Percentiles rank a stretch among this genome's conserved stretches.
Conservation (phyloP, 1,140 invertebrate species). For the Camponotus floridanus region DNA sequence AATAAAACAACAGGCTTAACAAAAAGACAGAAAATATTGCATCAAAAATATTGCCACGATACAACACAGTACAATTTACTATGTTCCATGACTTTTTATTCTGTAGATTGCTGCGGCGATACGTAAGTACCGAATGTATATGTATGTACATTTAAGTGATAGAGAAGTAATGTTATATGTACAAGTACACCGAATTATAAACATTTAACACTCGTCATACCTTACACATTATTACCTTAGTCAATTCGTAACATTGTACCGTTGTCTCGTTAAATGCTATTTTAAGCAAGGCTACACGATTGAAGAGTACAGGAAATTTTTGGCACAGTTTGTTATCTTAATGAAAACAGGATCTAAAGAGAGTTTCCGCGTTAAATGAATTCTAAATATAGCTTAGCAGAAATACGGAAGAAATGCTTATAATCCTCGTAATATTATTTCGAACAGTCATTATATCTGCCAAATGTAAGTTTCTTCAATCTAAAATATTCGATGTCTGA, state of each 20-base stretch:
- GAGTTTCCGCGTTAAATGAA: conserved; percentile 29
- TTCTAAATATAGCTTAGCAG: conserved; percentile 48
- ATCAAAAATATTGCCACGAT: conserved; percentile 55
- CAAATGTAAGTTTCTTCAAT: conserved; percentile 47
- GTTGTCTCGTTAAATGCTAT: conserved; percentile 64
- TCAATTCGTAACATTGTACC: conserved; percentile 75
- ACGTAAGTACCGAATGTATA: conserved; percentile 79
- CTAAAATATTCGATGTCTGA: conserved; percentile 72
- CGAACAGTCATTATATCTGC: neutral
- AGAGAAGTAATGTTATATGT: conserved; percentile 82
- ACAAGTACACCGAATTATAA: conserved; percentile 85
- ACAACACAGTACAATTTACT: conserved; percentile 58
- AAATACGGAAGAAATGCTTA: conserved; percentile 65
- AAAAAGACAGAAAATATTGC: conserved; percentile 31
- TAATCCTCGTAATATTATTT: conserved; percentile 49
- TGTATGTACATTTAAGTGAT: conserved; percentile 83
- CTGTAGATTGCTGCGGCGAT: conserved; percentile 76
- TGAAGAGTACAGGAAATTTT: conserved; percentile 68
- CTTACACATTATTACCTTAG: conserved; percentile 76
- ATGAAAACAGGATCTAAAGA: conserved; percentile 26
- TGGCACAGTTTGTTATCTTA: conserved; percentile 80
- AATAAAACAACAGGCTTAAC: conserved; percentile 39
- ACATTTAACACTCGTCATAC: conserved; percentile 81
- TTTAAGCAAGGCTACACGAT: conserved; percentile 67
- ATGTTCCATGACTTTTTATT: conserved; percentile 76